These are phyloP conservation scores for Peromyscus californicus DNA, from an alignment of 2,113 vertebrate genomes.

Conservation along the genomic window DNA sequence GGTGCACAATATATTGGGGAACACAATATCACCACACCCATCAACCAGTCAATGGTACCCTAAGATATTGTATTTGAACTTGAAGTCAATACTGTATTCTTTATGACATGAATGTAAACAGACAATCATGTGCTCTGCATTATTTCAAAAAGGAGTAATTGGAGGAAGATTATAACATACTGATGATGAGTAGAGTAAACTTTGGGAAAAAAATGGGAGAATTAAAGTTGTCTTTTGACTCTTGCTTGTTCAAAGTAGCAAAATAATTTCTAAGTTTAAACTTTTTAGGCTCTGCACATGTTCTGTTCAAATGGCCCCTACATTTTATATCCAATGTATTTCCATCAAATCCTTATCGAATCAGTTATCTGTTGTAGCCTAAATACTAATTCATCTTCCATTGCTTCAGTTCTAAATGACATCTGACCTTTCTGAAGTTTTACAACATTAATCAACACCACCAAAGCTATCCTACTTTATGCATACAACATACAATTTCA, in stretches of 20 bases:
- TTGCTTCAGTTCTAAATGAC: background rate
- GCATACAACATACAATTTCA: background rate
- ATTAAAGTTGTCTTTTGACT: conserved; percentile 53
- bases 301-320: background rate
- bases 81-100: background rate
- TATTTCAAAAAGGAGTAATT: conserved; percentile 14
- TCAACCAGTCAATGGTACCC: background rate
- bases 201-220: background rate
- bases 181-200: conserved; percentile 23
- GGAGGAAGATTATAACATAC: background rate
- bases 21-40: background rate
- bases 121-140: background rate
- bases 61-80: conserved; percentile 24
- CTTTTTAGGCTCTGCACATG: background rate
- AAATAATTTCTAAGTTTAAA: conserved; percentile 26
- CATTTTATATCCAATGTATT: conserved; percentile 13
- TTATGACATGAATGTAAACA: conserved; percentile 42
- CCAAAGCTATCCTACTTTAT: background rate
- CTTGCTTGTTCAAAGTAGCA: background rate
- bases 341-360: background rate
- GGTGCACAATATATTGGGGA: too few relatives aligned
- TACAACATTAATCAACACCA: background rate
- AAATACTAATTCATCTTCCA: background rate
- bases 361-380: conserved; percentile 1
- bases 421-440: conserved; percentile 40